Conservation (phyloP, 1,140 invertebrate genomes). For the Delia radicum region DNA sequence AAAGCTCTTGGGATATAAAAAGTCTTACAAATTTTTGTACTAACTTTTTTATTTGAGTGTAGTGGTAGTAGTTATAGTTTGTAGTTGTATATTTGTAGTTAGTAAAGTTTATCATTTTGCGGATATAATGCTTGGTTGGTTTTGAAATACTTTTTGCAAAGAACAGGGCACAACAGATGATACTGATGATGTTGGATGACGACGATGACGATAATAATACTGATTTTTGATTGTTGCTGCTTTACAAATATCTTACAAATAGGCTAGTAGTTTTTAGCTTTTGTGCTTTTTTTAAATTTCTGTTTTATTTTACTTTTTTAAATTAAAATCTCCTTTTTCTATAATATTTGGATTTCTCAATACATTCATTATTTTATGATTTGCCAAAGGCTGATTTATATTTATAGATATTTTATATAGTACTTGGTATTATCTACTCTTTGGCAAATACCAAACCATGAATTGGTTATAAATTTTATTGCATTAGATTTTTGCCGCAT, state of each 20-base stretch:
- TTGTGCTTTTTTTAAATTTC: not conserved
- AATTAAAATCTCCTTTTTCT: not conserved
- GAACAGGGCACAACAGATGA: not conserved
- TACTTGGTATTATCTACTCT: not conserved
- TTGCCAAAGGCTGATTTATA: slow-evolving; percentile 23
- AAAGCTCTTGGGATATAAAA: too few relatives aligned
- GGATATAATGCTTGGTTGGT: not conserved
- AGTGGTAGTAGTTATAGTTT: not conserved
- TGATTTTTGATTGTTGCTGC: not conserved
- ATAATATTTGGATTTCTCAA: slow-evolving; percentile 21
- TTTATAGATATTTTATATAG: not conserved
- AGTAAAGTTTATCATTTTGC: slow-evolving; percentile 7
- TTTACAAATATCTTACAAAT: not conserved
- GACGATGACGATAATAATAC: not conserved
- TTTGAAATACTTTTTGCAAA: not conserved
- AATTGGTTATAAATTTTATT: slow-evolving; percentile 12
- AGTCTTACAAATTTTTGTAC: too few relatives aligned
- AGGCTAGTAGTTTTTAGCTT: not conserved
- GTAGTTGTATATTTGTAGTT: not conserved
- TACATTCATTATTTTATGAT: not conserved
- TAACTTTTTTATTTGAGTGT: not conserved
- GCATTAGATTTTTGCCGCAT: slow-evolving; percentile 20
- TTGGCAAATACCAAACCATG: not conserved
- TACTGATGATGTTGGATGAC: not conserved
- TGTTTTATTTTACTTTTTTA: slow-evolving; percentile 18